Base-by-base conservation (phyloP, 2,113 vertebrate genomes). In the Anser cygnoides region DNA sequence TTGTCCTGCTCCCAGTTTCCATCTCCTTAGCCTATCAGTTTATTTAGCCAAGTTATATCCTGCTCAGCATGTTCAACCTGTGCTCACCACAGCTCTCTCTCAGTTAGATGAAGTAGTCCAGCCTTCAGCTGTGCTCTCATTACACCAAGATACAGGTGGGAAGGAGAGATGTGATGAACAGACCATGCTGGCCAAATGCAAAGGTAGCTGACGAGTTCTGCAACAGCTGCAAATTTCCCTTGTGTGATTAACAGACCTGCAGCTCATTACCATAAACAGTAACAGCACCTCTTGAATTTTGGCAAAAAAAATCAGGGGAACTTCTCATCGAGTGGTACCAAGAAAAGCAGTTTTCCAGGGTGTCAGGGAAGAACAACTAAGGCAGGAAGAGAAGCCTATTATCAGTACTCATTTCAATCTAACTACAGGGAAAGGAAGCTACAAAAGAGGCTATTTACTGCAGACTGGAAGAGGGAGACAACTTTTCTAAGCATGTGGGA, bases 261-360 rank as follows among this genome's bases (percentile, higher is more conserved):
- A 84, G 14, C 20, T 87, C 10, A 46, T 61, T 84, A 84, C 37
- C 33, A 20, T 59, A 19, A 91, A 25, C 13, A 94, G 46, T 46
- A 89, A 19, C 43, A 81, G 9, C 55, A n/a, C 33, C 62, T 78
- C 37, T 54, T 87, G 15, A 89, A 61, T 71, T 93, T 77, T 91
- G 50, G 62, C n/a, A 84, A 59, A 29, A 89, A 29, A 70, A 4
- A 6, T 4, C 33, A 65, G 10, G 7, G 25, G 33, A 78, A 55
- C 39, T 29, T 55, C 73, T 92, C 67, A 75, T 81, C 33, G 77
- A 81, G 73, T 29, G 55, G 35, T 57, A 95, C 91, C 80, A 84
- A 81, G 80, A 89, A 87, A 93, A 95, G 61, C 87, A 91, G 80
- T 87, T 92, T 92, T 87, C 72, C 19, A 54, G 49, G n/a, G 73